Conservation (phyloP, 2,797 vertebrate species). For the Poeciliopsis paucimaculata region DNA sequence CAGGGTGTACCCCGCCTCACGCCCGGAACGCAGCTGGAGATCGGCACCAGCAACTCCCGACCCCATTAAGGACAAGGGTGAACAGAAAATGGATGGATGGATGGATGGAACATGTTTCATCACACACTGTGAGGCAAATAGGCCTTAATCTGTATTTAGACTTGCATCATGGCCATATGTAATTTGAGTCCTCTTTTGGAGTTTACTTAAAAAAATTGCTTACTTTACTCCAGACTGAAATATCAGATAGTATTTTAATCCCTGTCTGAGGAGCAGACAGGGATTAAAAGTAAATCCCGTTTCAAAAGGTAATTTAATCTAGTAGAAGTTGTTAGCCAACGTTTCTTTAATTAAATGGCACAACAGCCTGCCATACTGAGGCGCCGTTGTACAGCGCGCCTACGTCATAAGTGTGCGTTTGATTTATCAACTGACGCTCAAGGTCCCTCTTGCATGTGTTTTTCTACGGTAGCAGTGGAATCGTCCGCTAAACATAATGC, state of each 20-base stretch:
- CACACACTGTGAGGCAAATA: neutral
- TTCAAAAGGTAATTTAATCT: neutral
- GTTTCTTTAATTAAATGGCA: neutral
- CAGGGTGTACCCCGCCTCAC: no score
- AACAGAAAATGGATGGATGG: no score
- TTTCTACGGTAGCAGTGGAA: neutral
- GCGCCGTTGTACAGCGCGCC: neutral
- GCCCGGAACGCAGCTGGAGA: no score
- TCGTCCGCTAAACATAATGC: conserved; percentile 41
- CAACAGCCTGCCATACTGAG: neutral
- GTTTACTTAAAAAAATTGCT: neutral
- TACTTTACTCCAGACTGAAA: neutral
- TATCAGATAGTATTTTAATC: neutral
- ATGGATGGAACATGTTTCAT: neutral
- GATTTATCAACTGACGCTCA: conserved; percentile 47
- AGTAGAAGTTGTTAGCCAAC: neutral
- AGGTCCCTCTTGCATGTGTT: conserved; percentile 58
- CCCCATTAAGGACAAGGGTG: no score
- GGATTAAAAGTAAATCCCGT: neutral
- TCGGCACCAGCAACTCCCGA: no score
- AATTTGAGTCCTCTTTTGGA: neutral
- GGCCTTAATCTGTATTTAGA: neutral
- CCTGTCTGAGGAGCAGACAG: neutral
- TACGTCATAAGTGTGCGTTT: conserved; percentile 69
- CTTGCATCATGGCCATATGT: neutral